Conservation (phyloP, 2,888 invertebrate genomes). For the Endomychus coccineus region DNA sequence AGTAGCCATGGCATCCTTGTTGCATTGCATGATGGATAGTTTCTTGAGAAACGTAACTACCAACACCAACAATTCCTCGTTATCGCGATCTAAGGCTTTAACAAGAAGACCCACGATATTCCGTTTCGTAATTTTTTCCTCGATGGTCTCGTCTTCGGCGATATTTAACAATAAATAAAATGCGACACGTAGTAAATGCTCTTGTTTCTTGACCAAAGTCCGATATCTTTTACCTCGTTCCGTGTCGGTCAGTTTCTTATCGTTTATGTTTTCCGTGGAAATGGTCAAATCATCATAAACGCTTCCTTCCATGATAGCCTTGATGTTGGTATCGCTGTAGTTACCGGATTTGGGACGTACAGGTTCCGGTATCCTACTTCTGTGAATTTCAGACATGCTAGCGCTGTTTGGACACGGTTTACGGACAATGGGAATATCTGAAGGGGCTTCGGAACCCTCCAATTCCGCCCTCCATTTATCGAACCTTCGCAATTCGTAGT, state of each 20-base stretch:
- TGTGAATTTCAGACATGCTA: slow-evolving; percentile 56
- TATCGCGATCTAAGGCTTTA: slow-evolving; percentile 82
- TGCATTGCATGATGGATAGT: slow-evolving; percentile 87
- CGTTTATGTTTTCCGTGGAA: slow-evolving; percentile 41
- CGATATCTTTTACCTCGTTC: slow-evolving; percentile 64
- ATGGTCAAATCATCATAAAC: slow-evolving; percentile 53
- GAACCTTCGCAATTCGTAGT: slow-evolving; percentile 88
- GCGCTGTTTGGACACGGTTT: slow-evolving; percentile 40
- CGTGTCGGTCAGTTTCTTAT: slow-evolving; percentile 38
- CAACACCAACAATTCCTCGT: slow-evolving; percentile 80
- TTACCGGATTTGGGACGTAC: slow-evolving; percentile 73
- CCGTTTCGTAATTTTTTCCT: slow-evolving; percentile 95
- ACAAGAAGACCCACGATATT: slow-evolving; percentile 82
- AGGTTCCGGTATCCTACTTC: slow-evolving; percentile 64
- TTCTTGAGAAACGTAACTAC: slow-evolving; percentile 93
- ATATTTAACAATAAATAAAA: slow-evolving; percentile 91
- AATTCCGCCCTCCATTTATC: slow-evolving; percentile 83
- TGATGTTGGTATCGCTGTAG: slow-evolving; percentile 51
- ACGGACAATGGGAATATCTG: slow-evolving; percentile 36
- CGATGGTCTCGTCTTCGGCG: slow-evolving; percentile 90
- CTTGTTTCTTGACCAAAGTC: slow-evolving; percentile 88
- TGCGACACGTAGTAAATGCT: slow-evolving; percentile 83
- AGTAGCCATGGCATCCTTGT: slow-evolving; percentile 86
- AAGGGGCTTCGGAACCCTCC: slow-evolving; percentile 48
- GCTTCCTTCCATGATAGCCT: slow-evolving; percentile 56